Evolutionary conservation across 2,888 invertebrate genomes (phyloP).

Genomic region (Odontocolon sp.): DNA sequence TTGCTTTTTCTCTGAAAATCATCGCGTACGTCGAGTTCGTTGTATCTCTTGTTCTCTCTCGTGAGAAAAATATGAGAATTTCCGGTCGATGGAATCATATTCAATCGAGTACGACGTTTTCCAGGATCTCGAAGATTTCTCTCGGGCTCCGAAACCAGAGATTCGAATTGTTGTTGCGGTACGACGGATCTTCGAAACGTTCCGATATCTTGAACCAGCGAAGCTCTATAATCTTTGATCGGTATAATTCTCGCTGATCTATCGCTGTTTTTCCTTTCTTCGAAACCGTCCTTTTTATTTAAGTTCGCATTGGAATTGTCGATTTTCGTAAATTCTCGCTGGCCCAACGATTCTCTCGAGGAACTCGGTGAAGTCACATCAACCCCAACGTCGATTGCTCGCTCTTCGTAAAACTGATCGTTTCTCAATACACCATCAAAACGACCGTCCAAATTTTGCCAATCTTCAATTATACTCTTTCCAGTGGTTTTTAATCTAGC

Average conservation of each 20-base stretch:
- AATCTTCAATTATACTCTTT: constrained; percentile 73
- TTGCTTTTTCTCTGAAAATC: constrained; percentile 27
- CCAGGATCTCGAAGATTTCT: constrained; percentile 16
- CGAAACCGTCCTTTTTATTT: no score
- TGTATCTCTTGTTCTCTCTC: background rate
- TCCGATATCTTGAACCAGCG: constrained; percentile 71
- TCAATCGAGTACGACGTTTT: background rate
- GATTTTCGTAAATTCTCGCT: background rate
- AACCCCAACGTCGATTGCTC: constrained; percentile 72
- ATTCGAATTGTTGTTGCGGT: constrained; percentile 67
- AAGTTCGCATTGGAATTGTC: no score
- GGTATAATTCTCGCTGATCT: constrained; percentile 63
- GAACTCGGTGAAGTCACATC: constrained; percentile 4
- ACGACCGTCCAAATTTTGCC: constrained; percentile 68
- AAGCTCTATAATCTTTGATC: constrained; percentile 72
- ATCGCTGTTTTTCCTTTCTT: no score
- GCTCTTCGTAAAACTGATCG: constrained; percentile 73
- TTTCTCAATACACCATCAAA: constrained; percentile 61
- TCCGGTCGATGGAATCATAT: background rate
- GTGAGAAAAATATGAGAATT: background rate
- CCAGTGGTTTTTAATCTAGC: constrained; percentile 45
- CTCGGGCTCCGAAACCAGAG: constrained; percentile 65
- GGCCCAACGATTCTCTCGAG: background rate
- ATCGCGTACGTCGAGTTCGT: background rate
- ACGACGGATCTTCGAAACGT: constrained; percentile 65